Evolutionary conservation across 2,888 invertebrate species (phyloP), one percentile per base, ranked within the genome.

Genomic region (Acrobasis repandana): DNA sequence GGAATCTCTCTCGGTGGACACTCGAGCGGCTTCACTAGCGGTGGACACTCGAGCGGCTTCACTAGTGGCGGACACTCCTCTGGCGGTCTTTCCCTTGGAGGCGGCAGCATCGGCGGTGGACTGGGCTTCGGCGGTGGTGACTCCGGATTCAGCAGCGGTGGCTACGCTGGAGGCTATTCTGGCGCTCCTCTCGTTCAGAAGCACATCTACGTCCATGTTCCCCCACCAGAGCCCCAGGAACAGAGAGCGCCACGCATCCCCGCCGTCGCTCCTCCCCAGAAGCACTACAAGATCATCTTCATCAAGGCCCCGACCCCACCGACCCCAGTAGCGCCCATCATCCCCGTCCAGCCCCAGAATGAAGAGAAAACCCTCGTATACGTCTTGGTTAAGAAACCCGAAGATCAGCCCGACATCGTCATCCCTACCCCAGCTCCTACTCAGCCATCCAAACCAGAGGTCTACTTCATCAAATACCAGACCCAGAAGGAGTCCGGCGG

Each of bases 231-330:
- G 86, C 96, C 95, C n/a, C 95, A 95, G 74, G 95, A 95, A 77
- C 93, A 94, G 76, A 93, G 94, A 73, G 93, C 94, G 59, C 93
- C 93, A 67, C 94, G 95, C 74, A 94, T 96, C 71, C 87, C 90
- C 6, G 93, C 93, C 16, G 92, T 95, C 0, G 95, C 95, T 56
- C 95, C 96, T 68, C 94, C 97, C 54, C 97, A 97, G 88, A 97
- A 97, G 78, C 97, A 97, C 87, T 97, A 97, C 94, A 97, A 97
- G 84, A 97, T 97, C 85, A 97, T 97, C 91, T 97, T 97, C 94
- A 97, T 97, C 90, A 97, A 97, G 93, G 97, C 97, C 61, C 97
- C 97, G 76, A 95, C 97, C 73, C 95, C 96, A 65, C 96, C 96
- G 65, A 94, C 96, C 65, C 96, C 96, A 64, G 95, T 95, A 67